Conservation (phyloP, 2,797 vertebrate genomes). For the Oreochromis grahami region DNA sequence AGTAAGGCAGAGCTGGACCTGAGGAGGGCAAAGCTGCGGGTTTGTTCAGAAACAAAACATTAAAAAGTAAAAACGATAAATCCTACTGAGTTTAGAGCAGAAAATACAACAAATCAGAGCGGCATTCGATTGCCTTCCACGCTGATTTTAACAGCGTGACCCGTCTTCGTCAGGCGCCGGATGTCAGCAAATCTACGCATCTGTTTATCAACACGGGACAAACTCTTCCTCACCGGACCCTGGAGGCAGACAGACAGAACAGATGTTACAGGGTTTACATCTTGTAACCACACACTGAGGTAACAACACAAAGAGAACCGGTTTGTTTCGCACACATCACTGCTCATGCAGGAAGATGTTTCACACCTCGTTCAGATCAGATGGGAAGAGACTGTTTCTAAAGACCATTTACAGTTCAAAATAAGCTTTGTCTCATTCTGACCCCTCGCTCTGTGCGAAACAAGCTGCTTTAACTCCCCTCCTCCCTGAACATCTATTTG, state of each 20-base stretch:
- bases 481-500: background rate
- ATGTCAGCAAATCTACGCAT: slow-evolving; percentile 95
- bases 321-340: background rate
- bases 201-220: slow-evolving; percentile 96
- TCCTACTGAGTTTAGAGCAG: background rate
- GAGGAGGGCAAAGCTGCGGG: background rate
- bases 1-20: slow-evolving; percentile 24
- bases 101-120: slow-evolving; percentile 78
- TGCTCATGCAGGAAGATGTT: background rate
- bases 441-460: background rate
- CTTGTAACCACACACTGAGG: background rate
- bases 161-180: slow-evolving; percentile 89
- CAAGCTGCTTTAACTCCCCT: background rate
- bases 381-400: background rate
- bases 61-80: slow-evolving; percentile 19
- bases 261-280: background rate
- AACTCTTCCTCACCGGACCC: slow-evolving; percentile 88
- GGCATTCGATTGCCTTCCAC: slow-evolving; percentile 98
- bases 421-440: background rate
- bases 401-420: background rate
- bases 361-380: background rate
- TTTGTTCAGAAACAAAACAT: background rate
- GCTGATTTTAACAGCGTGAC: slow-evolving; percentile 96
- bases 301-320: background rate
- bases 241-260: slow-evolving; percentile 40